Evolutionary conservation across 2,113 vertebrate genomes (phyloP), one percentile per base, ranked within the genome.

Genomic region (Orycteropus afer): DNA sequence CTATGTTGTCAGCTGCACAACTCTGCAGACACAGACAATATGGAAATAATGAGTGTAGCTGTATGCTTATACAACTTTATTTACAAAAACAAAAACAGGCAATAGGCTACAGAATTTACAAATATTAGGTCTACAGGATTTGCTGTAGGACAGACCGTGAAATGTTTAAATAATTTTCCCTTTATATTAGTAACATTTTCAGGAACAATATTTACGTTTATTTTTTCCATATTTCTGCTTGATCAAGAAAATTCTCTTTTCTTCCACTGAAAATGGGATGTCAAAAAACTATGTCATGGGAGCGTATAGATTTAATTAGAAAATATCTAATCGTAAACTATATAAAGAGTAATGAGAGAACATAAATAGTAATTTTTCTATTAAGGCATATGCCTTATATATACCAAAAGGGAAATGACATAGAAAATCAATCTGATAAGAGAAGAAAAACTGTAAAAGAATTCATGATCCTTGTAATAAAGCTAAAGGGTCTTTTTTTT

Each of bases 381-480:
- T 87, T 59, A 90, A 95, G 40, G 42, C 71, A 1, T 55, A 47
- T 51, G 59, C 34, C 4, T 45, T 61, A 49, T 65, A n/a, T 67
- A 42, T 53, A 65, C 20, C 73, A 74, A 78, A 88, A 57, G 47
- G 40, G 71, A 97, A 96, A 90, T 80, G 23, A n/a, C 45, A 61
- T 37, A 86, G 84, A 96, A 87, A 74, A 84, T 84, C 65, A 71
- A 29, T 67, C 23, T 53, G 53, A 61, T 55, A 76, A 61, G 42
- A 65, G 11, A 88, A 77, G 32, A 55, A 18, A 83, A 93, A 78
- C 29, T 76, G 47, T 74, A 34, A 76, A 81, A n/a, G 22, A 86
- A 90, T 91, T 84, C 81, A 87, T 32, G 63, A 37, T 51, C 42
- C 2, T 0, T 65, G 23, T 47, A 86, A 80, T 47, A 83, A 83